A percentile compares a stretch with the other conserved stretches of the same genome.
phyloP scores from a whole-genome alignment of 1,140 invertebrate genomes.

The Forficula auricularia region DNA sequence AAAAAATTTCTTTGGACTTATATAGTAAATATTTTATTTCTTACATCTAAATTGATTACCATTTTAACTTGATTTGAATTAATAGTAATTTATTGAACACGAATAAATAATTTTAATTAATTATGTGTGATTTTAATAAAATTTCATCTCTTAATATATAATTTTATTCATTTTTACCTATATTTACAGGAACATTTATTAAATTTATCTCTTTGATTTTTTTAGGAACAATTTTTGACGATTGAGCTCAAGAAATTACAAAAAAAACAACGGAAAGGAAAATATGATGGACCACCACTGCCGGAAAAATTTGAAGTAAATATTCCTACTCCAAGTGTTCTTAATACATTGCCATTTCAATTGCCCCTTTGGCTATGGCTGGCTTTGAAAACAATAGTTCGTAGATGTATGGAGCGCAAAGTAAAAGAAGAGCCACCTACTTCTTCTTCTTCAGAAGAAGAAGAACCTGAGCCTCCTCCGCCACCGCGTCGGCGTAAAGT shows the following conservation, averaged over 20 bases:
- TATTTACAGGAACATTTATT: too few relatives aligned
- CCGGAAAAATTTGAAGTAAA: slow-evolving; percentile 42
- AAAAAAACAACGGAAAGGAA: slow-evolving; percentile 41
- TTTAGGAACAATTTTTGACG: slow-evolving; percentile 51
- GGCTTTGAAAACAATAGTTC: slow-evolving; percentile 7
- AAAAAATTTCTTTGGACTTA: too few relatives aligned
- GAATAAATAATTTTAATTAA: too few relatives aligned
- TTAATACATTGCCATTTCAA: slow-evolving; percentile 69
- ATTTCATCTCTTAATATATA: too few relatives aligned
- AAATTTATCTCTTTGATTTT: too few relatives aligned
- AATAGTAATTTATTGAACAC: too few relatives aligned
- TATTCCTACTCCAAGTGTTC: slow-evolving; percentile 58
- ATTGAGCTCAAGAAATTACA: slow-evolving; percentile 53
- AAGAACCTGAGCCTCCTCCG: slow-evolving; percentile 20
- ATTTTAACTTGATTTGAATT: too few relatives aligned
- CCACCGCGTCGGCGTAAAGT: slow-evolving; percentile 19
- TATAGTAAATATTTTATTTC: too few relatives aligned
- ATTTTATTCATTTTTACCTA: too few relatives aligned
- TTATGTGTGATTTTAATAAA: too few relatives aligned
- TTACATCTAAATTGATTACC: too few relatives aligned
- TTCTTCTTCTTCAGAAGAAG: slow-evolving; percentile 34
- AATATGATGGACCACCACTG: slow-evolving; percentile 39
- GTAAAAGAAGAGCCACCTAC: slow-evolving; percentile 26
- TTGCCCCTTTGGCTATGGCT: slow-evolving; percentile 47
- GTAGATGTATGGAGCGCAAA: slow-evolving; percentile 17